Evolutionary conservation across 2,797 vertebrate genomes (phyloP).

Genomic region (Enteromius mattozi): DNA sequence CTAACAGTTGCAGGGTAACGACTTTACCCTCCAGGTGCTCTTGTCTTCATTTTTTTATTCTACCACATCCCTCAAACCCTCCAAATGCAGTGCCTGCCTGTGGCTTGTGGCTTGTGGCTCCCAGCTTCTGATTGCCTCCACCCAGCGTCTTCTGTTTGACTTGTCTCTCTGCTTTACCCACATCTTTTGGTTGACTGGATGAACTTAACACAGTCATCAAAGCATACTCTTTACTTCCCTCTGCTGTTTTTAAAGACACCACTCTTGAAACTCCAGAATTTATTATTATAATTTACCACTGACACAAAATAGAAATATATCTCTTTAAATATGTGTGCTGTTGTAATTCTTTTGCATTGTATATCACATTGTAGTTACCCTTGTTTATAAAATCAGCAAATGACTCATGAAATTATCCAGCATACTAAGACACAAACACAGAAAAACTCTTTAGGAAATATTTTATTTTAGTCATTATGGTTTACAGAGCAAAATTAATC

Average conservation of each 20-base stretch:
- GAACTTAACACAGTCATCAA: slow-evolving; percentile 63
- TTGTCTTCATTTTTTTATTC: slow-evolving; percentile 29
- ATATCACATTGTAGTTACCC: not conserved
- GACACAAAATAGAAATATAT: slow-evolving; percentile 5
- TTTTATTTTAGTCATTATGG: slow-evolving; percentile 82
- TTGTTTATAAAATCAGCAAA: not conserved
- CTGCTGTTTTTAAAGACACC: slow-evolving; percentile 40
- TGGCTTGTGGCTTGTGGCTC: slow-evolving; percentile 51
- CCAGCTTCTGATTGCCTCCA: slow-evolving; percentile 63
- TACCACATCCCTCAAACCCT: slow-evolving; percentile 31
- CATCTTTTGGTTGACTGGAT: slow-evolving; percentile 59
- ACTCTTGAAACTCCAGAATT: not conserved
- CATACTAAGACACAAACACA: slow-evolving; percentile 40
- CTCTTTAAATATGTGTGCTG: not conserved
- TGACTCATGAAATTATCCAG: slow-evolving; percentile 58
- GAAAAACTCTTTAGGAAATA: slow-evolving; percentile 69
- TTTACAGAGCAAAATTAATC: slow-evolving; percentile 79
- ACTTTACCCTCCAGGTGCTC: slow-evolving; percentile 54
- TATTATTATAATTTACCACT: slow-evolving; percentile 47
- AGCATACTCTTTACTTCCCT: slow-evolving; percentile 59
- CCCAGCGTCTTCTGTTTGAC: slow-evolving; percentile 58
- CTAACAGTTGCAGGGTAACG: slow-evolving; percentile 51
- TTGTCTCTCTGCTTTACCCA: slow-evolving; percentile 69
- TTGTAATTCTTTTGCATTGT: not conserved
- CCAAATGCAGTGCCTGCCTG: slow-evolving; percentile 56